phyloP scores from a whole-genome alignment of 2,888 invertebrate species.

The Ferrisia virgata region DNA sequence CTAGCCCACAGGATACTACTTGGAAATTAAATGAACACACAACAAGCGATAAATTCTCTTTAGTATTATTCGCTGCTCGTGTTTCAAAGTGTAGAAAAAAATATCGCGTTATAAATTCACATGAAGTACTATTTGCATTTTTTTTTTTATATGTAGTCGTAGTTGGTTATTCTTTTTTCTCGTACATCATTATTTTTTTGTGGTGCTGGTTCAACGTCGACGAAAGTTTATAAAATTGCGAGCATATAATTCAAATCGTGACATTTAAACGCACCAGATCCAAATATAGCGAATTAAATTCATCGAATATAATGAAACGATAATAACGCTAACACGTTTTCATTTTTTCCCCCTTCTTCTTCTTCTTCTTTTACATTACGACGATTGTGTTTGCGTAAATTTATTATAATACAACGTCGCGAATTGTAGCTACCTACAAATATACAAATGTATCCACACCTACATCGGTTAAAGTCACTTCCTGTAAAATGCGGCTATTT shows the following conservation, averaged over 20 bases:
- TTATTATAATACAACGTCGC: background rate
- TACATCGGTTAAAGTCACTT: background rate
- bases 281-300: background rate
- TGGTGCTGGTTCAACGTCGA: background rate
- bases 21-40: background rate
- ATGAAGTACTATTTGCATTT: background rate
- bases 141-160: no score
- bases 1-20: background rate
- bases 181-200: no score
- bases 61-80: background rate
- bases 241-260: constrained; percentile 10
- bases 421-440: background rate
- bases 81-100: background rate
- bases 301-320: constrained; percentile 1
- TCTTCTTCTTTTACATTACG: background rate
- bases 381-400: background rate
- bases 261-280: constrained; percentile 11
- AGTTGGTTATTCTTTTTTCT: no score
- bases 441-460: background rate
- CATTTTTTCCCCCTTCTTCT: no score
- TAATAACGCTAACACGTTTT: constrained; percentile 23
- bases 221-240: background rate
- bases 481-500: background rate
- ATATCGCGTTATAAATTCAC: background rate
- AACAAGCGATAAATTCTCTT: background rate